Evolutionary conservation across 1,140 invertebrate genomes (phyloP).

Genomic region (Cyrtorhinus lividipennis): DNA sequence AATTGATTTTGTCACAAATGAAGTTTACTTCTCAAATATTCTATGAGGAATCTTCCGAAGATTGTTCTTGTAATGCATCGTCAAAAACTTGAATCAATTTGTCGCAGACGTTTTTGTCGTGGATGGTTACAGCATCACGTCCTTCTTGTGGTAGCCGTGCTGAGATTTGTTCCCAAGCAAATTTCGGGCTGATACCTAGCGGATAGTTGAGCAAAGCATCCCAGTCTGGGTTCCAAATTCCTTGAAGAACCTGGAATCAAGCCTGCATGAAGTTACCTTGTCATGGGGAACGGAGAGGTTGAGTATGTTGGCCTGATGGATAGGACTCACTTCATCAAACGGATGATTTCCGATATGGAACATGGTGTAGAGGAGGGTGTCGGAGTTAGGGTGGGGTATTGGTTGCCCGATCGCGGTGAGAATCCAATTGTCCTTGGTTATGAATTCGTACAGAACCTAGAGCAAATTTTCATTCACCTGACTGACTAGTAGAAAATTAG

Average conservation of each 20-base stretch:
- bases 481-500: neutral
- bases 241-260: constrained; percentile 34
- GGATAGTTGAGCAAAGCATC: constrained; percentile 36
- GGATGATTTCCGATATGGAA: constrained; percentile 53
- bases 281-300: neutral
- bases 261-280: constrained; percentile 14
- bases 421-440: constrained; percentile 50
- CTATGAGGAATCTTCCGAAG: neutral
- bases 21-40: too few species aligned
- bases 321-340: constrained; percentile 47
- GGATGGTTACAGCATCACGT: neutral
- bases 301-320: neutral
- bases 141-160: constrained; percentile 1
- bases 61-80: neutral
- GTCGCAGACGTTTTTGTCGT: neutral
- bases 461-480: constrained; percentile 24
- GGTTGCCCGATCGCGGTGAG: constrained; percentile 37
- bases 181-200: constrained; percentile 36
- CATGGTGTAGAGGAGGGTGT: constrained; percentile 53
- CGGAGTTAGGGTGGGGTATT: constrained; percentile 21
- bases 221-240: constrained; percentile 39
- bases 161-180: constrained; percentile 33
- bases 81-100: neutral
- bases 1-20: too few species aligned
- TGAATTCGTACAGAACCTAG: constrained; percentile 49